Base-by-base conservation (phyloP, 2,113 vertebrate species). In the Carollia perspicillata region DNA sequence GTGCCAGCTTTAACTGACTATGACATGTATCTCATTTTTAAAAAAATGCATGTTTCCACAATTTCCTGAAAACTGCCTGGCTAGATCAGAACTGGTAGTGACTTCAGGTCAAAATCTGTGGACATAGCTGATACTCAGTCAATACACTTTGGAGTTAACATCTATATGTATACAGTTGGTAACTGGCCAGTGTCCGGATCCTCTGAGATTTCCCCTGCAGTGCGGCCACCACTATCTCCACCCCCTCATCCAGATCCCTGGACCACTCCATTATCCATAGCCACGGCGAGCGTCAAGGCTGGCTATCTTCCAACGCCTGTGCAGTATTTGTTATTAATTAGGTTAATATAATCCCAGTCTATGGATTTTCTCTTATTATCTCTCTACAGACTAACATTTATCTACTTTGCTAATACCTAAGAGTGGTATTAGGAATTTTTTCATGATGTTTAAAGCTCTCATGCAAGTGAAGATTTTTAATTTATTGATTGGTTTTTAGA, bases 21-120 rank as follows among this genome's bases (percentile, higher is more conserved):
- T n/a, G 74, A 77, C 22, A 22, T 77, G 20, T 33, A n/a, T 37
- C 17, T n/a, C 8, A 77, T 51, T 22, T 51, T 22, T 63, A 63
- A 30, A 77, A 51, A 68, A 93, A 90, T 90, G 3, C 35, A 51
- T 87, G 26, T 63, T 8, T 16, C 55, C 75, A 28, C 49, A 40
- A 89, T 85, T 93, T 89, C 83, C 16, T 85, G 22, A 79, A 91
- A 93, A 83, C 33, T 79, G 53, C 44, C 42, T 74, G 93, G 35
- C 53, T 89, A 58, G 23, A 49, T 65, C 42, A 95, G 72, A 96
- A 58, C 71, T 78, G 44, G 42, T 49, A 74, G 40, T 80, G 40
- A 58, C 72, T 93, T 92, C 14, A 77, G 35, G 88, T 91, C 42
- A 91, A 74, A 89, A 69, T 87, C n/a, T 49, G 65, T 78, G 68